Evolutionary conservation across 2,113 vertebrate species (phyloP).

Genomic region (Gavia stellata): DNA sequence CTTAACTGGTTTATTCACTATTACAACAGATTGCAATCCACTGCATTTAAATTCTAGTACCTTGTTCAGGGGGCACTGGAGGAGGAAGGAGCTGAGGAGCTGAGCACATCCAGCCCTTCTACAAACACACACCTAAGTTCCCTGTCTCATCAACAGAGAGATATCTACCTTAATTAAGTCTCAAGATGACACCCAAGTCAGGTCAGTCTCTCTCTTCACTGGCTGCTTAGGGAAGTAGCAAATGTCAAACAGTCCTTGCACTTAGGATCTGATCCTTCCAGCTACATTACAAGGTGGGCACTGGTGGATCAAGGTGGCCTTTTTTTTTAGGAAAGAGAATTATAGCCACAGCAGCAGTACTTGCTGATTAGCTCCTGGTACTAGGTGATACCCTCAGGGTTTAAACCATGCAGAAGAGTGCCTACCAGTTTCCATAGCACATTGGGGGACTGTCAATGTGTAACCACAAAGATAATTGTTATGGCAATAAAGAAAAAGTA

Average conservation of each 20-base stretch:
- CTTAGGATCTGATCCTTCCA: not conserved
- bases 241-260: not conserved
- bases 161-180: not conserved
- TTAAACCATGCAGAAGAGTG: not conserved
- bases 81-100: not conserved
- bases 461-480: not conserved
- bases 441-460: rapidly evolving
- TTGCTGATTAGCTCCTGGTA: not conserved
- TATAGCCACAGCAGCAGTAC: not conserved
- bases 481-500: not conserved
- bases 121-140: not conserved
- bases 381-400: not conserved
- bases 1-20: not conserved
- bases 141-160: not conserved
- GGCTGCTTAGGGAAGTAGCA: not conserved
- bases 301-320: not conserved
- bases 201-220: not conserved
- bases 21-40: not conserved
- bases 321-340: not conserved
- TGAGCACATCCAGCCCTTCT: not conserved
- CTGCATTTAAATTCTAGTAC: not conserved
- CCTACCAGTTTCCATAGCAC: not conserved
- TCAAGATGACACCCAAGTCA: not conserved
- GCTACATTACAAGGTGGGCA: not conserved
- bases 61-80: not conserved